Base-by-base conservation (phyloP, 2,797 vertebrate species). In the Melanotaenia maccullochi region DNA sequence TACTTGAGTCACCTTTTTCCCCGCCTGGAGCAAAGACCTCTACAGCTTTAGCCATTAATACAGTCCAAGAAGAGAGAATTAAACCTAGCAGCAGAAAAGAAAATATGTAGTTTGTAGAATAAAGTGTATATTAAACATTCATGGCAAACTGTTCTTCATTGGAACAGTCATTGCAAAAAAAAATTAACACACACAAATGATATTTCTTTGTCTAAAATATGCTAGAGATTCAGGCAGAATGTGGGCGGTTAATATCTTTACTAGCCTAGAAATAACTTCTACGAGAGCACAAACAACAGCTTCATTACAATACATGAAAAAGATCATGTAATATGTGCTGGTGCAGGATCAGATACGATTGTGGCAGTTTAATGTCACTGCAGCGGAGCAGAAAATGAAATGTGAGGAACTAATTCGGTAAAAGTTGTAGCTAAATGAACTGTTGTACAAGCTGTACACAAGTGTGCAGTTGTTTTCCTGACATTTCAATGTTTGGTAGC, bases 181-280 rank as follows among this genome's bases (percentile, higher is more conserved):
- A 49, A 22, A 1, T 3, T 6, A 18, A 30, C 16, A 18, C 4
- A 28, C 1, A 56, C 7, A 18, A 14, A 14, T 30, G 28, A 5
- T 32, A 32, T 20, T 30, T 56, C 25, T 30, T 28, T 56, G 12
- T 56, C 25, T 56, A n/a, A 33, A 32, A 47, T 38, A 57, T 24
- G 5, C 57, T 16, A 20, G 36, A 42, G 8, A 74, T 44, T 61
- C 68, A 79, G 9, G 0, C 33, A 52, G 33, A 28, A 49, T 42
- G 72, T 71, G 38, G 70, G 51, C 25, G 56, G 24, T 33, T n/a
- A 25, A 40, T 73, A 24, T 55, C 62, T 62, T 61, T 35, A 55
- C 5, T 36, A 25, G n/a, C 35, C 32, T 2, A 3, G 25, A 49
- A 3, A 60, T 61, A 32, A 35, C 58, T 65, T 36, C 3, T 47